phyloP scores from a whole-genome alignment of 2,888 invertebrate species.

The Ethmia dodecea region DNA sequence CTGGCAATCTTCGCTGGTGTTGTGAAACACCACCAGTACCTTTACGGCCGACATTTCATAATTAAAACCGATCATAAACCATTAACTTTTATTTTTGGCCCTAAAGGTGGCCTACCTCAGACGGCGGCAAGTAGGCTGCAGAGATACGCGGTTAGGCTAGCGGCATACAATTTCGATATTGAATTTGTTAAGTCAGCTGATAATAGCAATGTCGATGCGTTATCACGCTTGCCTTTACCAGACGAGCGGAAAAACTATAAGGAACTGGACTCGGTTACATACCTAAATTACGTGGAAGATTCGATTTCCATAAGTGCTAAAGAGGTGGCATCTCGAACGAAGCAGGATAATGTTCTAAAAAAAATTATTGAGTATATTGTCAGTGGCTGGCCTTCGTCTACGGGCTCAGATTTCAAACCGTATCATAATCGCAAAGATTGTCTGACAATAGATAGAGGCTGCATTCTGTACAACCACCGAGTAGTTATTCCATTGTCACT shows the following conservation, averaged over 20 bases:
- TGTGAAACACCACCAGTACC: constrained; percentile 7
- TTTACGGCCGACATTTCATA: constrained; percentile 9
- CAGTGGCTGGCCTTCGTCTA: too few species aligned
- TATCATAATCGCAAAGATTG: too few species aligned
- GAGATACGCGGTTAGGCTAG: constrained; percentile 8
- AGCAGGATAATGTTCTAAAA: too few species aligned
- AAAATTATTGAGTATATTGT: too few species aligned
- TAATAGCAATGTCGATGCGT: constrained; percentile 3
- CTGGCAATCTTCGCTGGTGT: constrained; percentile 10
- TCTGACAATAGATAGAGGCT: not conserved
- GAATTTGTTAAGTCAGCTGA: constrained; percentile 6
- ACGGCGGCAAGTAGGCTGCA: constrained; percentile 10
- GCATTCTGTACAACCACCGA: not conserved
- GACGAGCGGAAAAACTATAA: too few species aligned
- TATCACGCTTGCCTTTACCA: not conserved
- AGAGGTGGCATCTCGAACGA: too few species aligned
- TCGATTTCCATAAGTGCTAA: too few species aligned
- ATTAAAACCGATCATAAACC: constrained; percentile 10
- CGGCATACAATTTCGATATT: constrained; percentile 8
- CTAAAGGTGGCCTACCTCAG: constrained; percentile 3
- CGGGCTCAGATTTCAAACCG: too few species aligned
- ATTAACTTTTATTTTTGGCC: constrained; percentile 5
- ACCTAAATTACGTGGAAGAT: too few species aligned
- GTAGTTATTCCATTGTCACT: not conserved
- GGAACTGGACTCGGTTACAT: too few species aligned